Base-by-base conservation (phyloP, 2,113 vertebrate species). In the Oncorhynchus mykiss region DNA sequence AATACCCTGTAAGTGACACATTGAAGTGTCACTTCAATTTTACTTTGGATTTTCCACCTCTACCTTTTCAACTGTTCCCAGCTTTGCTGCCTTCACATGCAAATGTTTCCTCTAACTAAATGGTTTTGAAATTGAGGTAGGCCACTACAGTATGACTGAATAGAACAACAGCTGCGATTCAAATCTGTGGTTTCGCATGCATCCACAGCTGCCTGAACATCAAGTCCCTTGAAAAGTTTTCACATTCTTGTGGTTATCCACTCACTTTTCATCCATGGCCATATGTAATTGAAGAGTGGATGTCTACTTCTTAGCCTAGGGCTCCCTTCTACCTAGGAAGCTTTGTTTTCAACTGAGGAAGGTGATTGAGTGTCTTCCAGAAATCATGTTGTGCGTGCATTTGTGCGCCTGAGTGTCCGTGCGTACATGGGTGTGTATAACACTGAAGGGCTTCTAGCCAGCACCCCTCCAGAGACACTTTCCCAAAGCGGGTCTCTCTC, bases 101-200 rank as follows among this genome's bases (percentile, higher is more conserved):
- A 67, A 27, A 67, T 45, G 39, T 29, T 67, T 67, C 27, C 27
- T 67, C 68, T 45, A 48, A 39, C 18, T 45, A 83, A 83, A 84
- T 81, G 78, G 62, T 77, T 84, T 9, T 27, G 39, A n/a, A 62
- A 65, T 59, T 54, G 66, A 72, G 68, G 75, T 74, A 81, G 78
- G 77, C 67, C 77, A 48, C 79, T 79, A 51, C 14, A 51, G 13
- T 51, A 72, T 75, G 76, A 76, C 80, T 79, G 75, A 84, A 86
- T 73, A 81, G 69, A 31, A 64, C 68, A 39, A 85, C 71, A 78
- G 77, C 60, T 77, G 76, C 16, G 74, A 77, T 85, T 88, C 80
- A 82, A 71, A 78, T 82, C 71, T 76, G 78, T 71, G 74, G 65
- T 89, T 84, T 81, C 83, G 62, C 74, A 84, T 75, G 78, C 72